Evolutionary conservation across 2,888 invertebrate species (phyloP).

Genomic region (Caprella mutica): DNA sequence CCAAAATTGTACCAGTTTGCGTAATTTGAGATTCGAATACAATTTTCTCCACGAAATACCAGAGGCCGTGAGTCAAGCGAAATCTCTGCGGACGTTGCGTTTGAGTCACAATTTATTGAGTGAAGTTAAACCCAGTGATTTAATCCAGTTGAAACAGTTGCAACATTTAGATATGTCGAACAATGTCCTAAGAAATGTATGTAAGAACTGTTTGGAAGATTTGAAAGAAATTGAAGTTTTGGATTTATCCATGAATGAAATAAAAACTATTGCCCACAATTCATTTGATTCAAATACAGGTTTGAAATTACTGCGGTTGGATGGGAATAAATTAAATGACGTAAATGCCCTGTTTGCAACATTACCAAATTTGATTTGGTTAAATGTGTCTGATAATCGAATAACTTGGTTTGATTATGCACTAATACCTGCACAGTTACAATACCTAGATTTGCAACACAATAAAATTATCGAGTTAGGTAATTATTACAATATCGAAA

Average conservation of each 20-base stretch:
- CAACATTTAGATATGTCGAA: conserved; percentile 40
- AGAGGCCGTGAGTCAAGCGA: conserved; percentile 69
- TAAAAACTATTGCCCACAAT: conserved; percentile 55
- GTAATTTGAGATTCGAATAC: conserved; percentile 79
- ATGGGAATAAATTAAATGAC: conserved; percentile 70
- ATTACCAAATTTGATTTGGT: conserved; percentile 69
- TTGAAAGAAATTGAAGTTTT: conserved; percentile 66
- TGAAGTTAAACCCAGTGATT: conserved; percentile 65
- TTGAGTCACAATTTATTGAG: conserved; percentile 81
- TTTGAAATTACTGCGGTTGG: conserved; percentile 73
- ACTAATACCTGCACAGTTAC: conserved; percentile 65
- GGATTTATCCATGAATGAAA: conserved; percentile 72
- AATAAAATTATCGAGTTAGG: conserved; percentile 69
- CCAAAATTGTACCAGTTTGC: conserved; percentile 76
- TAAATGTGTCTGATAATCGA: conserved; percentile 83
- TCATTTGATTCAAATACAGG: conserved; percentile 67
- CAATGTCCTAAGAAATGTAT: conserved; percentile 40
- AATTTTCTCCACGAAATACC: conserved; percentile 72
- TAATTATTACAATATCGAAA: conserved; percentile 39
- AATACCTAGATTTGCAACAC: conserved; percentile 81
- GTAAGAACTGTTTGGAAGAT: conserved; percentile 67
- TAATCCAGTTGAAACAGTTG: conserved; percentile 67
- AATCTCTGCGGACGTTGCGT: conserved; percentile 72
- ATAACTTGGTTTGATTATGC: conserved; percentile 80
- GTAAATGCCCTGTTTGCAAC: conserved; percentile 72